Evolutionary conservation across 2,113 vertebrate genomes (phyloP), one percentile per base, ranked within the genome.

Genomic region (Galeopterus variegatus): DNA sequence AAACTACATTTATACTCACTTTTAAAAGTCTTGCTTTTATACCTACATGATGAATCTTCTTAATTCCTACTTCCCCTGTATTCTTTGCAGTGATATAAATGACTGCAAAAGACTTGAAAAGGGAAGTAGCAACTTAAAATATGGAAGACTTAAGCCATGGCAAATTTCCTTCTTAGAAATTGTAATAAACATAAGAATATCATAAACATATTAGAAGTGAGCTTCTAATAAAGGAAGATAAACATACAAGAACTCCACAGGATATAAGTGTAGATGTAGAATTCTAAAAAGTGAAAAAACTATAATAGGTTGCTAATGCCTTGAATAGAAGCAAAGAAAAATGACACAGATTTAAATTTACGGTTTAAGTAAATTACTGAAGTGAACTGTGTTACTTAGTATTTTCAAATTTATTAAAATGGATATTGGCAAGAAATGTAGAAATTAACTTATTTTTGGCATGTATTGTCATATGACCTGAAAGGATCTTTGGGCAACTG

Each of bases 391-490:
- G 69, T 41, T 69, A n/a, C 48, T 85, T 50, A 72, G 26, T 60
- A 75, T 67, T 94, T 92, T 60, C 18, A 92, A 75, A 85, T 73
- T 83, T 88, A 95, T 92, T 94, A 56, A 67, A 88, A 92, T 10
- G 36, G 23, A 72, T 58, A 81, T n/a, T 90, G 62, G 28, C 28
- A 94, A 80, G n/a, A 77, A 10, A n/a, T 69, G 18, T 2, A 77
- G 87, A 79, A 93, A 80, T 69, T 65, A 95, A 95, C 31, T 83
- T 83, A 60, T 52, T 65, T 83, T 94, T 85, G 76, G 52, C 48
- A 90, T 10, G 8, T 54, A 79, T 19, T 84, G 64, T 79, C 31
- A 17, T 36, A 52, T 45, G 36, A 58, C 58, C 73, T n/a, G 24
- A 96, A 88, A 96, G 36, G 23, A 65, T 93, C 67, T 70, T 58